Percentiles rank a stretch among this genome's conserved stretches.
Evolutionary conservation across 2,888 invertebrate genomes (phyloP).

Genomic region (Cryptops parisi): DNA sequence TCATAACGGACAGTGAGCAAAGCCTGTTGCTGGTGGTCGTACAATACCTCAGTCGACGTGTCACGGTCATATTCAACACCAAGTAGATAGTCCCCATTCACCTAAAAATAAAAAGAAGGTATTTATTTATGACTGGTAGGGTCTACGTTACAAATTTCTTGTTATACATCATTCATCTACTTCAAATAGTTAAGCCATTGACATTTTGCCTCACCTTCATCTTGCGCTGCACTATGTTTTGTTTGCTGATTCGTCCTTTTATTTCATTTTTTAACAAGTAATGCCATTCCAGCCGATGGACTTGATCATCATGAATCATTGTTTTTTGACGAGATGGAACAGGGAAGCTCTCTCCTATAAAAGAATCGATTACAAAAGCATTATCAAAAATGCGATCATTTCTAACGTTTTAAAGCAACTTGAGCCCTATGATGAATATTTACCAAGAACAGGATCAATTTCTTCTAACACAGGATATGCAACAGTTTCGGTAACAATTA

Average conservation of each 20-base stretch:
- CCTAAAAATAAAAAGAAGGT: conserved; percentile 29
- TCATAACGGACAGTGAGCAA: conserved; percentile 33
- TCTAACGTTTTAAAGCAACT: no score
- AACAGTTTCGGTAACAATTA: conserved; percentile 75
- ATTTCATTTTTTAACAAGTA: conserved; percentile 69
- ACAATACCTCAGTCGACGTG: conserved; percentile 28
- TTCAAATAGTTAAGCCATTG: no score
- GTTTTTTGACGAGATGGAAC: conserved; percentile 80
- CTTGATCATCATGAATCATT: conserved; percentile 75
- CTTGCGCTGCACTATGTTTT: conserved; percentile 16
- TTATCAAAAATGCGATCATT: no score
- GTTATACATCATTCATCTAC: no score
- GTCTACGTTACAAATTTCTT: no score
- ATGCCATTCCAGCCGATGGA: conserved; percentile 90
- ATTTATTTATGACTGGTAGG: not conserved
- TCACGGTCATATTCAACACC: conserved; percentile 62
- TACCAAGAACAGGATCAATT: conserved; percentile 69
- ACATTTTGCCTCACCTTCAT: conserved; percentile 18
- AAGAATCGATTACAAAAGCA: no score
- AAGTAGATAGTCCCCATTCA: conserved; percentile 81
- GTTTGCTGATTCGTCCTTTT: conserved; percentile 33
- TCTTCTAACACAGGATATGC: conserved; percentile 82
- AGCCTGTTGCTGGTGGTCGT: conserved; percentile 28
- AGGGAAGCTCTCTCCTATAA: conserved; percentile 60
- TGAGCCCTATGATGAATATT: no score